phyloP scores from a whole-genome alignment of 1,140 invertebrate species.

The Mactra quadrangularis region DNA sequence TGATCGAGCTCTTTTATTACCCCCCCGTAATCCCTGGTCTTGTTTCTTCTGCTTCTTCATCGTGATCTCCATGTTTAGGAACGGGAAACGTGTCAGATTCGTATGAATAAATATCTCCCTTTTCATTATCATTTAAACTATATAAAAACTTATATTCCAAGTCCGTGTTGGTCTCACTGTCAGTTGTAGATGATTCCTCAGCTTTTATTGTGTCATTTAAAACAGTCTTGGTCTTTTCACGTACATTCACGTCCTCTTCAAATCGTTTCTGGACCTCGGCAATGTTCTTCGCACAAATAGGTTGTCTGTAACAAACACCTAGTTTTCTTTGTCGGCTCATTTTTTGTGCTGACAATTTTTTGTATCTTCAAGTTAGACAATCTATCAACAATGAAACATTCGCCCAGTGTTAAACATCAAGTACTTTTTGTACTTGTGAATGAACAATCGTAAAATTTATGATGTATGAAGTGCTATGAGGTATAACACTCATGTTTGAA shows the following conservation, averaged over 20 bases:
- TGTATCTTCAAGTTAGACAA: background rate
- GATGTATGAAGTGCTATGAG: too few relatives aligned
- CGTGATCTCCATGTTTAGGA: background rate
- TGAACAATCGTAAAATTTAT: background rate
- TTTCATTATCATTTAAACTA: conserved; percentile 27
- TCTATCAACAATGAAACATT: background rate
- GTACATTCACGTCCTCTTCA: background rate
- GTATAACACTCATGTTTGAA: too few relatives aligned
- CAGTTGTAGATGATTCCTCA: background rate
- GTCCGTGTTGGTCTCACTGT: background rate
- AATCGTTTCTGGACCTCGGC: conserved; percentile 14
- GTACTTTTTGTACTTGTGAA: background rate
- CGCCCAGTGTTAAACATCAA: background rate
- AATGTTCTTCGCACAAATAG: conserved; percentile 24
- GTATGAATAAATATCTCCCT: conserved; percentile 33
- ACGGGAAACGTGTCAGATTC: conserved; percentile 23
- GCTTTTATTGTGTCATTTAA: conserved; percentile 26
- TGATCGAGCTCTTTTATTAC: background rate
- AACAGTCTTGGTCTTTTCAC: conserved; percentile 16
- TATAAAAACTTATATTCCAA: conserved; percentile 47
- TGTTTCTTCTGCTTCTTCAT: background rate
- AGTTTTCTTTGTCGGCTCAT: conserved; percentile 6
- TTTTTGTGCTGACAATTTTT: background rate
- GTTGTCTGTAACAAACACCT: background rate
- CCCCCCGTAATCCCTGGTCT: background rate